Base-by-base conservation (phyloP, 2,888 invertebrate species). In the Apotomis betuletana region DNA sequence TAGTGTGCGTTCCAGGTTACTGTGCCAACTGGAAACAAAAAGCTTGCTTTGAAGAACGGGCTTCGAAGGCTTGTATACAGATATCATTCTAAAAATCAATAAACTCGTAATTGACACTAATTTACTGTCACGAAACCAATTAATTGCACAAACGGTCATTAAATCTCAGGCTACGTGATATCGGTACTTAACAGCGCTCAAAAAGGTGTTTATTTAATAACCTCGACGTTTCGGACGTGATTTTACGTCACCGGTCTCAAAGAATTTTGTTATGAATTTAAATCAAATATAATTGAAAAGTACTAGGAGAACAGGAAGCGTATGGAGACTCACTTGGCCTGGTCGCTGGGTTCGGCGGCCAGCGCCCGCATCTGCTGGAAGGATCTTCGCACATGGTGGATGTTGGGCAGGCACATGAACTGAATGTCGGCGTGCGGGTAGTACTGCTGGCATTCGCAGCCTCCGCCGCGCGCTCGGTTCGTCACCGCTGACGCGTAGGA, bases 381-480 rank as follows among this genome's bases (percentile, higher is more conserved):
- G 90, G 98, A 98, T 84, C 97, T 96, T 61, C 99, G 94, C 85
- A 99, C 97, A 81, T 97, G 96, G 91, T 99, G 99, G 80, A 99
- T 99, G 92, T 99, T 99, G 69, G 99, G 98, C 86, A 99, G 94
- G 87, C 97, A 97, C 98, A 99, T 99, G 90, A 99, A 99, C 91
- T 98, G 97, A 71, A 99, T 98, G 91, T 99, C 98, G 78, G 98
- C 98, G 82, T 96, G 96, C 0, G 97, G 97, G 94, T 99, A 99
- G 94, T 99, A 98, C 89, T 99, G 99, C 67, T 96, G 96, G 87
- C 97, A 98, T 88, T 99, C 99, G 89, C 97, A 98, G 64, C 99
- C 99, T 57, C 99, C 99, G 68, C 99, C 99, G 76, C 99, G 96
- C 0, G 99, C 98, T 76, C 99, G 94, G 92, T 99, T 99, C 27